Base-by-base conservation (phyloP, 1,140 invertebrate genomes). In the Drosophila truncata region DNA sequence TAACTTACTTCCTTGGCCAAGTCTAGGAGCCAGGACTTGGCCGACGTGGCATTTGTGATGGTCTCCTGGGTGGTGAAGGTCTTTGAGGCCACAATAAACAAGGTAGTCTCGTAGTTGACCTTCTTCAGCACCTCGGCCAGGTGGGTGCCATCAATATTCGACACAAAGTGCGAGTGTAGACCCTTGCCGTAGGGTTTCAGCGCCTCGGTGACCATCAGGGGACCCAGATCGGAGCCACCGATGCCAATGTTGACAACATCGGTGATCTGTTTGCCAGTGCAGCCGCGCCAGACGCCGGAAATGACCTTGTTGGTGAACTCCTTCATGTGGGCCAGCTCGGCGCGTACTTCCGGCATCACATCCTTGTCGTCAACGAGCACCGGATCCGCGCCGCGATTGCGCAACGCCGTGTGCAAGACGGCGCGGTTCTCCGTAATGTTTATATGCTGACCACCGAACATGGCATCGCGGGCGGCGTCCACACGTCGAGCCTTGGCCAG, bases 171-270 rank as follows among this genome's bases (percentile, higher is more conserved):
- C 35, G 98, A 96, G 92, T 96, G 96, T 14, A 98, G 96, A 13
- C 98, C 98, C 90, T 96, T 95, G 75, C 95, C 95, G 93, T 97
- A 99, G 13, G 97, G 96, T 88, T 99, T 98, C 27, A 99, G 94
- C 5, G 99, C 98, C 94, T 99, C 99, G 1, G 98, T 99, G 10
- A 99, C 99, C 99, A 99, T 99, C 23, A 99, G 94, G 2, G 99
- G 99, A 29, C 99, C 99, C 87, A 99, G 94, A 95, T 99, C 99
- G 20, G 99, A 99, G 29, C 99, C 99, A 58, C 99, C 99, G 91
- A 99, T 99, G 57, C 99, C 99, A 94, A 99, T 99, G 93, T 99
- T 99, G 29, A 99, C 97, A 52, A 99, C 97, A 95, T 99, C 99
- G 65, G 97, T 98, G 50, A 99, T 99, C 63, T 96, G 92, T 93